Base-by-base conservation (phyloP, 2,797 vertebrate genomes). In the Muraenolepis orangiensis region DNA sequence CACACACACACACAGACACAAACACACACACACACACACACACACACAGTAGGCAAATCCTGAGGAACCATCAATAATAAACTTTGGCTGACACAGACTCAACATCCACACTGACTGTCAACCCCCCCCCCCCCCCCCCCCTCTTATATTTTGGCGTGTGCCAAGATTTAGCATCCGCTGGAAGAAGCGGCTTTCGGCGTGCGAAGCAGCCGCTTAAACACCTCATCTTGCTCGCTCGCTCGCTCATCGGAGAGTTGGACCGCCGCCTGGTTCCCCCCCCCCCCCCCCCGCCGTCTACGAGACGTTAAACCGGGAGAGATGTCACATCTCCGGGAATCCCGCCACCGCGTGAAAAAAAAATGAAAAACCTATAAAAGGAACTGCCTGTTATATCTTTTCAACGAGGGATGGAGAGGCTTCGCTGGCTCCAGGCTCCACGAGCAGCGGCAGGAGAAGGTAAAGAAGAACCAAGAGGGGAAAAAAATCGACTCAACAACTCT, bases 181-280 rank as follows among this genome's bases (percentile, higher is more conserved):
- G 4, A n/a, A 7, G 51, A 23, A 57, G n/a, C 12, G 26, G 64
- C 28, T 30, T n/a, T 30, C 26, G 14, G 28, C 20, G 13, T n/a
- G 51, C 13, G 36, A 12, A 38, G n/a, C 36, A 12, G 36, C 36
- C 51, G 20, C 20, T 57, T 23, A 57, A 57, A 57, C 13, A 57
- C 20, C 18, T 14, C 42, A 57, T 3, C 32, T 8, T 34, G 32
- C 32, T n/a, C n/a, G n/a, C n/a, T n/a, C n/a, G 42, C 42, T 46
- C 42, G 20, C 16, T 46, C 71, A 61, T 81, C 74, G 66, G 68
- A 84, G 75, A 73, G 78, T 51, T 32, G 69, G 69, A 66, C 69
- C 73, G 67, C 76, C 57, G 75, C 71, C 71, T 80, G 11, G 72
- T 67, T 77, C 74, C 77, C 76, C n/a, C 81, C 83, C 82, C 81